phyloP scores from a whole-genome alignment of 2,113 vertebrate species.

The Lepidothrix coronata region DNA sequence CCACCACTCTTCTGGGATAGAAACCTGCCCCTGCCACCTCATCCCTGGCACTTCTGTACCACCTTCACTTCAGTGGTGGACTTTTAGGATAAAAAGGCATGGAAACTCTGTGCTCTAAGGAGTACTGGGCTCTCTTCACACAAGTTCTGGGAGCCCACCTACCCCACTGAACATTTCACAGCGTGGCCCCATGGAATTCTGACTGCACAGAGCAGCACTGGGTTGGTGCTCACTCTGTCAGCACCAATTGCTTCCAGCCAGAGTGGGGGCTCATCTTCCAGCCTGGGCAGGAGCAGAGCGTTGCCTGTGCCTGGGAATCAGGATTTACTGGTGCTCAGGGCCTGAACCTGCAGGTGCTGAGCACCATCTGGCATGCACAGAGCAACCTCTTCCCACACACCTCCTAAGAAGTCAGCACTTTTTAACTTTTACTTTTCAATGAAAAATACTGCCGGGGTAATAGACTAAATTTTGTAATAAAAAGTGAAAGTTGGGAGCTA shows the following conservation, averaged over 20 bases:
- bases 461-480: slow-evolving; percentile 62
- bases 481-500: slow-evolving; percentile 57
- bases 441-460: slow-evolving; percentile 30
- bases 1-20: not conserved
- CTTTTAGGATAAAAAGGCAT: not conserved
- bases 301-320: not conserved
- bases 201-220: not conserved
- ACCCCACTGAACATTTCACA: not conserved
- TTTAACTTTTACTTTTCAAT: slow-evolving; percentile 40
- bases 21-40: not conserved
- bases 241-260: not conserved
- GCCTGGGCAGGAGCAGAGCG: not conserved
- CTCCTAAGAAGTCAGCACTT: slow-evolving; percentile 26
- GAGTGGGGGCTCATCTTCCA: not conserved
- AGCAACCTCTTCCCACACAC: not conserved
- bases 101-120: fast-evolving
- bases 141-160: not conserved
- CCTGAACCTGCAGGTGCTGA: slow-evolving; percentile 10
- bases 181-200: fast-evolving
- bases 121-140: not conserved
- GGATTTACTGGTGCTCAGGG: not conserved
- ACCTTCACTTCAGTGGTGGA: not conserved
- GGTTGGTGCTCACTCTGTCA: not conserved
- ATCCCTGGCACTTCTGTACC: not conserved
- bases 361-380: not conserved